A percentile compares a stretch with the other conserved stretches of the same genome.
These are phyloP conservation scores for Morpho deidamia DNA, from an alignment of 2,888 invertebrate species.

Conservation along the genomic window DNA sequence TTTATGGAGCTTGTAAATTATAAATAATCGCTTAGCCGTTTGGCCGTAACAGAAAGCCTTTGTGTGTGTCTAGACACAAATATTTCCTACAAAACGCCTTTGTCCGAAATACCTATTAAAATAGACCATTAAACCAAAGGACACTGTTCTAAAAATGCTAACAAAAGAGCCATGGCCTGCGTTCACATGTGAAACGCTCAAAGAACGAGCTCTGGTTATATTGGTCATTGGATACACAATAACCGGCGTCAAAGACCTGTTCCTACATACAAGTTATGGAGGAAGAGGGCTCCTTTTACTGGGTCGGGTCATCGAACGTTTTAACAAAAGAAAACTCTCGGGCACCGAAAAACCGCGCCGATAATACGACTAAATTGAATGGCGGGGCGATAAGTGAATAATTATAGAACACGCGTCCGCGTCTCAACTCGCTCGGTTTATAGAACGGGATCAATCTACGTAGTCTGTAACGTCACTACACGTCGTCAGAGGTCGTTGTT, in stretches of 20 bases:
- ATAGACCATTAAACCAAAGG: conserved; percentile 31
- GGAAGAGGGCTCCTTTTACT: conserved; percentile 13
- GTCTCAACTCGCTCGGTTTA: conserved; percentile 39
- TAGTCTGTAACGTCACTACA: conserved; percentile 48
- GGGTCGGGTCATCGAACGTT: conserved; percentile 39
- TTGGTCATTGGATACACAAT: conserved; percentile 19
- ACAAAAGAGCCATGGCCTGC: conserved; percentile 28
- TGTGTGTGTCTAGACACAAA: conserved; percentile 26
- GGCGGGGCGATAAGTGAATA: conserved; percentile 1
- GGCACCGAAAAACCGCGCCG: conserved; percentile 28
- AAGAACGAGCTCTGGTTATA: conserved; percentile 28
- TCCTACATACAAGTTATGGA: conserved; percentile 6
- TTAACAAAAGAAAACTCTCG: conserved; percentile 39
- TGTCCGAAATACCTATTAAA: conserved; percentile 29
- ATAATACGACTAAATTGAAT: conserved; percentile 21
- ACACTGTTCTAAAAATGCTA: conserved; percentile 36
- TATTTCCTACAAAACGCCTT: conserved; percentile 23
- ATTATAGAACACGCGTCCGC: conserved; percentile 11
- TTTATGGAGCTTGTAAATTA: background rate
- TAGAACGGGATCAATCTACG: conserved; percentile 51
- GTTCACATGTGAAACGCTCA: conserved; percentile 16
- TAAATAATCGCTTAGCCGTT: conserved; percentile 2
- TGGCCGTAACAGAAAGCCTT: conserved; percentile 13
- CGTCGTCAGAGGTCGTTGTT: conserved; percentile 70
- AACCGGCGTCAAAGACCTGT: conserved; percentile 18